Evolutionary conservation across 2,797 vertebrate species (phyloP), one percentile per base, ranked within the genome.

Genomic region (Crocidura indochinensis): DNA sequence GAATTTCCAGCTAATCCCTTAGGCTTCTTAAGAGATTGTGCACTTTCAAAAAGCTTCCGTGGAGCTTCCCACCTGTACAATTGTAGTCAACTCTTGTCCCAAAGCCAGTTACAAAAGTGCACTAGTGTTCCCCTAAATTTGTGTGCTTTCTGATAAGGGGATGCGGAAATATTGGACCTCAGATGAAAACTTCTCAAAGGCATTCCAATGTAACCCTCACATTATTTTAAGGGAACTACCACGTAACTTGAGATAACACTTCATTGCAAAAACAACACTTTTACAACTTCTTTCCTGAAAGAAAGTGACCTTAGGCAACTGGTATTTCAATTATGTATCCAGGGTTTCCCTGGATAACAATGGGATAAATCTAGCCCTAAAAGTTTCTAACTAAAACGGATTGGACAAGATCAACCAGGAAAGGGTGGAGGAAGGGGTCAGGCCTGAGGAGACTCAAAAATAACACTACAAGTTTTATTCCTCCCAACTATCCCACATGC

Each of bases 1-100:
- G 2, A 76, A 47, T 76, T 90, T 92, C 91, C 76, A 94, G 92
- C 60, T 88, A 80, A 65, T 72, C 53, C 56, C 51, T 72, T 20
- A 64, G 69, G 31, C 8, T 75, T 60, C 15, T 49, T 72, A 77
- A 53, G 49, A n/a, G 31, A 38, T 51, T 38, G 2, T 72, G 29
- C 71, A 15, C n/a, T 76, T 86, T 64, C 38, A 80, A 29, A 46
- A 51, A 81, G 22, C 31, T 91, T 89, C 53, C n/a, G 38, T 65
- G 93, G 72, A 60, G 15, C 22, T 2, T 75, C 69, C 15, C 6
- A 0, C 24, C 22, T 4, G 4, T 15, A 6, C 19, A 17, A 19
- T 7, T 20, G 51, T 46, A 26, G 62, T 72, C 62, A 90, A 11
- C 62, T 56, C 46, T 29, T 46, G 24, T 71, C 71, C 27, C 0